Percentiles rank a stretch among this genome's conserved stretches.
Evolutionary conservation across 1,140 invertebrate species (phyloP).

Genomic region (Holcopasites calliopsidis): DNA sequence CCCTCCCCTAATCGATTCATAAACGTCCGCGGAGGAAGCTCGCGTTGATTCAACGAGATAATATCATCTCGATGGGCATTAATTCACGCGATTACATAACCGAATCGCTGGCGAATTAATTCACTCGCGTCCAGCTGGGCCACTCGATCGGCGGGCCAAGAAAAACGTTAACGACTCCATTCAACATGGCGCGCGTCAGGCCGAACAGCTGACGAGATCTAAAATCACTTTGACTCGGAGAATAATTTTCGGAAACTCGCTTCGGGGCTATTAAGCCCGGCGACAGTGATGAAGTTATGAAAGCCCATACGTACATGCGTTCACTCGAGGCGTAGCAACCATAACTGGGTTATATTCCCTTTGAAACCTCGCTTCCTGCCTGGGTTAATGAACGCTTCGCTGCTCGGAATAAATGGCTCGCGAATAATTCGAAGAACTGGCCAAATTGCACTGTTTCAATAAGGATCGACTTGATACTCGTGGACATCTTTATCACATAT

Average conservation of each 20-base stretch:
- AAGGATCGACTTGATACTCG: no score
- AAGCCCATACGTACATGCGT: background rate
- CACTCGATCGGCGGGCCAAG: background rate
- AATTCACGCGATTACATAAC: background rate
- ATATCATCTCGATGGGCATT: background rate
- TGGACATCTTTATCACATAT: no score
- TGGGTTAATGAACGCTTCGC: background rate
- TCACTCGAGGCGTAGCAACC: background rate
- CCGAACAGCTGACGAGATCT: background rate
- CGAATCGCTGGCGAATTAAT: background rate
- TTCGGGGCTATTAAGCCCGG: background rate
- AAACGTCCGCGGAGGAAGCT: background rate
- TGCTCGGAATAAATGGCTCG: background rate
- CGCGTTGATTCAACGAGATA: background rate
- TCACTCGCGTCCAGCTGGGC: background rate
- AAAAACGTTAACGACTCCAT: constrained; percentile 23
- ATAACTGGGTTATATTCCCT: background rate
- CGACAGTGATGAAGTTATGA: background rate
- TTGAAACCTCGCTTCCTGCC: background rate
- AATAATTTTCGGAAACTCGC: constrained; percentile 20
- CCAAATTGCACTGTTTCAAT: background rate
- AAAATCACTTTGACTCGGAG: constrained; percentile 8
- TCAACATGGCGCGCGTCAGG: background rate
- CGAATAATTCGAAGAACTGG: background rate
- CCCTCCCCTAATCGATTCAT: background rate